Evolutionary conservation across 2,113 vertebrate species (phyloP), one percentile per base, ranked within the genome.

Genomic region (Mustelus asterias): DNA sequence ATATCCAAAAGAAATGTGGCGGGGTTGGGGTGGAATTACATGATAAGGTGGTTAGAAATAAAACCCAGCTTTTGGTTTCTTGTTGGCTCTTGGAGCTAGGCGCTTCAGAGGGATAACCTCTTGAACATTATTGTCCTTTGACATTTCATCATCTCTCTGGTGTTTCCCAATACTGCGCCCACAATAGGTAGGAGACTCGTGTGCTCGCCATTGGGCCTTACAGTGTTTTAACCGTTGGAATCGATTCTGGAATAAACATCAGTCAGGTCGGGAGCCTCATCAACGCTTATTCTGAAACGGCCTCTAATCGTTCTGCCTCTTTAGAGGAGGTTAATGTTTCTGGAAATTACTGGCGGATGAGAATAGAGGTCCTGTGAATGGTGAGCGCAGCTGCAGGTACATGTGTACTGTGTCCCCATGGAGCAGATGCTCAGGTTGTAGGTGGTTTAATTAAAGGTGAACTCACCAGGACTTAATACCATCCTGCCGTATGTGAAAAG

Each of bases 381-480:
- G 33, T 18, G 18, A 89, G 24, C 26, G 48, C 86, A 89, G 83
- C 20, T 72, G 70, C 20, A 3, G 33, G 76, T 78, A 78, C 29
- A 78, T 78, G 76, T 37, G 54, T 60, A 29, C 0, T 37, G 4
- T 37, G 33, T 37, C 58, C 14, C 89, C 58, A 63, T 83, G 18
- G n/a, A 83, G n/a, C 78, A 83, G 78, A 83, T 83, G 78, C n/a
- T 83, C 89, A 92, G 89, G 60, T 22, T 54, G 44, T 88, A 26
- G 24, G 85, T 88, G 85, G 41, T 63, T 58, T 60, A 44, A 88
- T 88, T 48, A 89, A 33, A 89, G 86, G 26, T 58, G 89, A 92
- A 92, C 6, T 18, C 58, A 92, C 60, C 58, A 33, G 60, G 14
- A 65, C n/a, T 65, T 54, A n/a, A 37, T 26, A 33, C 16, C 58